phyloP scores from a whole-genome alignment of 2,113 vertebrate species.

The Prolemur simus region DNA sequence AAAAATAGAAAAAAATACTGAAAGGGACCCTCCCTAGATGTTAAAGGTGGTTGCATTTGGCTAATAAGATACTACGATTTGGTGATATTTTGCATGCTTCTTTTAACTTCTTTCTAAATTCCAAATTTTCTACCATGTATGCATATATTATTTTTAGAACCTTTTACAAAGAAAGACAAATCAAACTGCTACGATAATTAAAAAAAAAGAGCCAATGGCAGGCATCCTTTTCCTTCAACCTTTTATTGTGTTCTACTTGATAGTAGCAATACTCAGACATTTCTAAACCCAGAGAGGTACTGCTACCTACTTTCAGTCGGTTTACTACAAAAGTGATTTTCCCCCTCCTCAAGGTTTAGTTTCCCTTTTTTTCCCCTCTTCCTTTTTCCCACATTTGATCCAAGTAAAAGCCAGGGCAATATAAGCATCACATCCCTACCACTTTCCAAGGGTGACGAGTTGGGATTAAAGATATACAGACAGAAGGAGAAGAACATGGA shows the following conservation, averaged over 20 bases:
- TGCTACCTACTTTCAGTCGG: neutral
- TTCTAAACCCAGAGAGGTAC: neutral
- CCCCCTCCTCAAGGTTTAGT: neutral
- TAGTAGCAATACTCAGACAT: too few relatives aligned
- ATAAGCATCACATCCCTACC: neutral
- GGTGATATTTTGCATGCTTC: neutral
- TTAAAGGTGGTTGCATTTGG: neutral
- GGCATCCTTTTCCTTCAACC: neutral
- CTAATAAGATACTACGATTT: neutral
- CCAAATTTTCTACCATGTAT: neutral
- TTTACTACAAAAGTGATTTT: neutral
- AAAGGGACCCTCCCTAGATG: neutral
- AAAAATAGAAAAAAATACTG: neutral
- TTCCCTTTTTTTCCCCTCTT: neutral
- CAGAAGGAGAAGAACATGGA: neutral
- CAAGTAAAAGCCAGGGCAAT: neutral
- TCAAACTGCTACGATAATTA: neutral
- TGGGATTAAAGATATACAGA: neutral
- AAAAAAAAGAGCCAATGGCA: neutral
- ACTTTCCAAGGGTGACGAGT: neutral
- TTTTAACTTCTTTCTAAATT: conserved; percentile 12
- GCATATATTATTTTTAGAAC: conserved; percentile 18
- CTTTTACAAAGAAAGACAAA: conserved; percentile 36
- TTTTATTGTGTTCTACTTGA: neutral
- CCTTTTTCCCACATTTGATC: neutral